Evolutionary conservation across 1,140 invertebrate genomes (phyloP).

Genomic region (Drosophila virilis): DNA sequence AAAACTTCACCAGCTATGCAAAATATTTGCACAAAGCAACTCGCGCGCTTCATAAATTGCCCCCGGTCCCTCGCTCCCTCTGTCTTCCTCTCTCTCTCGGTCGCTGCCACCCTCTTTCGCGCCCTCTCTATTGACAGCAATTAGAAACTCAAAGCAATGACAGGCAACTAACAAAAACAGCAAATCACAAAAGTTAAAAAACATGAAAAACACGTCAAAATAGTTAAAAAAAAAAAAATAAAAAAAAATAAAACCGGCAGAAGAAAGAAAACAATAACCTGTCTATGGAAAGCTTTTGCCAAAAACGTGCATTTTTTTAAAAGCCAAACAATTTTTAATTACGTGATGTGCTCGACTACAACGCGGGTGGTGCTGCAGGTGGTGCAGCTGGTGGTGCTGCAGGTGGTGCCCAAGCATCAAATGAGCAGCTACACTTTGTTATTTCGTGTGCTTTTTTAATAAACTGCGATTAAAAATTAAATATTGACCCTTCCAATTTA

Average conservation of each 20-base stretch:
- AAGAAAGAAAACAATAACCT: conserved; percentile 33
- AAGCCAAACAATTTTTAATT: conserved; percentile 79
- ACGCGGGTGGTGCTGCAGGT: neutral
- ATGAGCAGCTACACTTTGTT: conserved; percentile 38
- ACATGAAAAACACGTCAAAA: conserved; percentile 1
- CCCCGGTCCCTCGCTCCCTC: conserved; percentile 41
- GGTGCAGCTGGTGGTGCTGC: neutral
- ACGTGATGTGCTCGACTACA: conserved; percentile 50
- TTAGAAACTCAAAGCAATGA: conserved; percentile 79
- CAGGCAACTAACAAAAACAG: conserved; percentile 52
- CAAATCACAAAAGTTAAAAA: conserved; percentile 40
- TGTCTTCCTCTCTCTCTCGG: conserved; percentile 41
- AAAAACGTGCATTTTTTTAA: conserved; percentile 42
- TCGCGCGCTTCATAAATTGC: conserved; percentile 58
- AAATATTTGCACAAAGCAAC: conserved; percentile 76
- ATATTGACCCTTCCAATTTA: too few species aligned
- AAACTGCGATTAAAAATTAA: too few species aligned
- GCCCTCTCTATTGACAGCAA: conserved; percentile 70
- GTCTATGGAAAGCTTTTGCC: conserved; percentile 18
- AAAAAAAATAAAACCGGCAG: conserved; percentile 21
- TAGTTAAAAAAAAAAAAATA: too few species aligned
- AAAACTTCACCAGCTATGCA: conserved; percentile 74
- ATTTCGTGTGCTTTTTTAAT: conserved; percentile 13
- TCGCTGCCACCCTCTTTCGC: too few species aligned
- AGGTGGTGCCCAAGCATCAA: conserved; percentile 43